These are phyloP conservation scores for Neomorphus geoffroyi DNA, from an alignment of 2,797 vertebrate species.

Conservation along the genomic window DNA sequence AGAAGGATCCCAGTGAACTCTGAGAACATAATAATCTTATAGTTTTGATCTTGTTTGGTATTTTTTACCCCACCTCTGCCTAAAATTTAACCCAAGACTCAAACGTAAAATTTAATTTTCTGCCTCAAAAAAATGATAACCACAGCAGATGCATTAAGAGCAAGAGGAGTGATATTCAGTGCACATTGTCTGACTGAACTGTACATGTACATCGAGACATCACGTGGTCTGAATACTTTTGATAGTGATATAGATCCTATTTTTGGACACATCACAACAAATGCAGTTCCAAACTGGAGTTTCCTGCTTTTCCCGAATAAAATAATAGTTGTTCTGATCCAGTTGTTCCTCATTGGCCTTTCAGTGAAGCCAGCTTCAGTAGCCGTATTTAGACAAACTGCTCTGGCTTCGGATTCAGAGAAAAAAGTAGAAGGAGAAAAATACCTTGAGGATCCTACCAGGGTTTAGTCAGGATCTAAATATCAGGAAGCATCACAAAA, in stretches of 20 bases:
- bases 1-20: background rate
- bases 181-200: background rate
- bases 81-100: background rate
- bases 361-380: background rate
- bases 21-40: background rate
- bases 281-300: accelerated
- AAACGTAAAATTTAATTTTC: background rate
- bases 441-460: background rate
- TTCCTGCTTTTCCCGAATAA: background rate
- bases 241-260: background rate
- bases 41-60: background rate
- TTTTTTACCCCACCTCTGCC: accelerated
- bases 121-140: background rate
- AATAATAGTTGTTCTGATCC: background rate
- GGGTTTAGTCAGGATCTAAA: background rate
- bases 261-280: background rate
- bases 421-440: background rate
- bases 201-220: accelerated
- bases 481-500: background rate
- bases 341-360: accelerated
- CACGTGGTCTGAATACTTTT: background rate
- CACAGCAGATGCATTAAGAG: background rate
- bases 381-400: background rate
- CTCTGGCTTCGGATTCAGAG: background rate
- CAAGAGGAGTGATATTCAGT: background rate